phyloP scores from a whole-genome alignment of 1,140 invertebrate genomes.

The Apis florea region DNA sequence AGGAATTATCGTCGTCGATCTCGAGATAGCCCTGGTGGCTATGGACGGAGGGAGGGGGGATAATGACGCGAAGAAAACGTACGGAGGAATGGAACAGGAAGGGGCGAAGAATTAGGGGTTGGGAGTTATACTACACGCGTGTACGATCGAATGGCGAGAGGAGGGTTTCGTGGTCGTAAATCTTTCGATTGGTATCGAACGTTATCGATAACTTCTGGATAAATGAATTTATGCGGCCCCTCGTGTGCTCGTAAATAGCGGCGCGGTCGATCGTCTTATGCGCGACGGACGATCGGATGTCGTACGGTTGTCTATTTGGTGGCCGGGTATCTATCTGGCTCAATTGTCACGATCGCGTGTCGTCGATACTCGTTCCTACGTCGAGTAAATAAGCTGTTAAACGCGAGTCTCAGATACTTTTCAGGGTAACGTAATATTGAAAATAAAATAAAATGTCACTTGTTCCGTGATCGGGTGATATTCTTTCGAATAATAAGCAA shows the following conservation, averaged over 20 bases:
- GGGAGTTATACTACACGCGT: background rate
- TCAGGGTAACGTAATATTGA: background rate
- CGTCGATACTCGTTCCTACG: background rate
- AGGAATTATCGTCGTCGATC: slow-evolving; percentile 28
- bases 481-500: background rate
- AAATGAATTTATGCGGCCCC: slow-evolving; percentile 61
- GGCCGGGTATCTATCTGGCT: background rate
- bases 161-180: slow-evolving; percentile 55
- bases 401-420: background rate
- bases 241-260: slow-evolving; percentile 37
- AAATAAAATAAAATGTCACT: background rate
- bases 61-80: slow-evolving; percentile 24
- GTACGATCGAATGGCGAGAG: slow-evolving; percentile 26
- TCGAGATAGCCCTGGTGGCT: background rate
- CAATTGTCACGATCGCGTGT: slow-evolving; percentile 15
- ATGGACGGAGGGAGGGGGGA: background rate
- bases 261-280: slow-evolving; percentile 23
- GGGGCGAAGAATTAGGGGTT: slow-evolving; percentile 36
- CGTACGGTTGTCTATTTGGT: slow-evolving; percentile 9
- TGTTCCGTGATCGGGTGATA: background rate
- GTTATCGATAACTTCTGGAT: slow-evolving; percentile 58
- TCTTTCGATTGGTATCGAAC: slow-evolving; percentile 49
- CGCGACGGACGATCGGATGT: background rate
- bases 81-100: background rate
- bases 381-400: background rate